Evolutionary conservation across 2,113 vertebrate genomes (phyloP), one percentile per base, ranked within the genome.

Genomic region (Nothobranchius furzeri): DNA sequence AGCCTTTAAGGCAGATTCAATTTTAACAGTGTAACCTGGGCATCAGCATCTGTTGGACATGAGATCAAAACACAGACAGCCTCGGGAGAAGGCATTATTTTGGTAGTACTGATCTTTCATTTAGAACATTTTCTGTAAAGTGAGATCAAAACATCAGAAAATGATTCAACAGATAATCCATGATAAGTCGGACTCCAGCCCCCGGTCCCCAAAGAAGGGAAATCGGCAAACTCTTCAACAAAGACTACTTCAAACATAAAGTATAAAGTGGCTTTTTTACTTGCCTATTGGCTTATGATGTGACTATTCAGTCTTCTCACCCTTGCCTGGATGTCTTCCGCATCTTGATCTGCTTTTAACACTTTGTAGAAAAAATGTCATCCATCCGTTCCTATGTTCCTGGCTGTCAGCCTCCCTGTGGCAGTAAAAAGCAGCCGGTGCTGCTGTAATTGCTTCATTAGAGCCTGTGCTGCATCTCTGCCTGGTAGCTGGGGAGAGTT

Each of bases 361-460:
- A 52, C 25, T 53, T 75, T 42, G 78, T 64, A 17, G 58, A 60
- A 64, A 70, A 68, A 77, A 74, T 67, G 59, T 45, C 69, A 45
- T 49, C 60, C 49, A 46, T n/a, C 25, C 61, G 35, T 58, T 76
- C 51, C 69, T 60, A 53, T n/a, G 57, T 45, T 35, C 40, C 70
- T 57, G 57, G 13, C 80, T 77, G 69, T 73, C 72, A 60, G 79
- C 77, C 58, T 65, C 65, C 55, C 25, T 49, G 64, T 54, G 8
- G 56, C 12, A 15, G 50, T 64, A 62, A 61, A 60, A 74, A 69
- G 64, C 73, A 13, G 61, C 36, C 35, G 25, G 47, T 24, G 15
- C 36, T 30, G 9, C n/a, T 81, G 81, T 85, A 79, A 84, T 70
- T 78, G 80, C 80, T 82, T 88, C 83, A 90, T 90, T 83, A 84